These are phyloP conservation scores for Acleris sparsana DNA, from an alignment of 2,888 invertebrate genomes.

Conservation along the genomic window DNA sequence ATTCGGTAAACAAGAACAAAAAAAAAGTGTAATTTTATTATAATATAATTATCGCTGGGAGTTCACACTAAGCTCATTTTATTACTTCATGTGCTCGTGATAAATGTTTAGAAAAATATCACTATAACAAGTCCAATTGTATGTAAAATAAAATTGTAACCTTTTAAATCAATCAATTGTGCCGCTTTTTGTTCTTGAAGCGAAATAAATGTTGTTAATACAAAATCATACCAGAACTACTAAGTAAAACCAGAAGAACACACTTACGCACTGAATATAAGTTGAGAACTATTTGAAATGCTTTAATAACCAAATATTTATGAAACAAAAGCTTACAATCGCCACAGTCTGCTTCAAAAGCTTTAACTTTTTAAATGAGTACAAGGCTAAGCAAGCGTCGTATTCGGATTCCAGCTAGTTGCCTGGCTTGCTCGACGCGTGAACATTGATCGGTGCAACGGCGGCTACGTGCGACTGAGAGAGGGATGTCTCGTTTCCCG, in stretches of 20 bases:
- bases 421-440: constrained; percentile 16
- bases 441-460: constrained; percentile 33
- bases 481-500: constrained; percentile 8
- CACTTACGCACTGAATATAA: constrained; percentile 1
- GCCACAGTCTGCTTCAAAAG: constrained; percentile 19
- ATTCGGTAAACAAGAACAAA: no score
- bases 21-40: no score
- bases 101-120: not conserved
- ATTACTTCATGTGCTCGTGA: not conserved
- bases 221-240: constrained; percentile 9
- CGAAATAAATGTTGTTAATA: constrained; percentile 6
- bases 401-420: constrained; percentile 32
- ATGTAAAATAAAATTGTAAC: constrained; percentile 22
- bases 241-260: not conserved
- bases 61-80: no score
- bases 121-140: not conserved
- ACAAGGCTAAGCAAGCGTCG: constrained; percentile 29
- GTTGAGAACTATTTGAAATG: not conserved
- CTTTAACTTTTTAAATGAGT: constrained; percentile 33
- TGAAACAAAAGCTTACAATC: constrained; percentile 29
- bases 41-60: no score
- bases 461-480: constrained; percentile 19
- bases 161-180: constrained; percentile 17
- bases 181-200: constrained; percentile 20
- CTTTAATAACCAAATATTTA: constrained; percentile 7